Percentiles rank a stretch among this genome's conserved stretches.
Conservation (phyloP, 1,140 invertebrate genomes). For the Brachionus angularis region DNA sequence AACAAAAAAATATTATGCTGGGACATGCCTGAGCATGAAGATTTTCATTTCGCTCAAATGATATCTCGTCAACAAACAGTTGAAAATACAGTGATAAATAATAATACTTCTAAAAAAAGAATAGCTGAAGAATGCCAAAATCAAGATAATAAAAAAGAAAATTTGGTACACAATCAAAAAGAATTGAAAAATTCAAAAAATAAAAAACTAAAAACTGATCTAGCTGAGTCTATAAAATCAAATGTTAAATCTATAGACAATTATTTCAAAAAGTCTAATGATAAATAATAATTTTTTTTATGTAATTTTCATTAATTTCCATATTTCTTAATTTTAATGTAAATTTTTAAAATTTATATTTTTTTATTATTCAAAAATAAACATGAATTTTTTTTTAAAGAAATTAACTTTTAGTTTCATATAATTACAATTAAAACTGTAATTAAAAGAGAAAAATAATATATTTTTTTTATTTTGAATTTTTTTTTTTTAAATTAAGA, state of each 20-base stretch:
- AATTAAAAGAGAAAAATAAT: no score
- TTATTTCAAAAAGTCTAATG: constrained; percentile 24
- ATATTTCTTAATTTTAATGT: not conserved
- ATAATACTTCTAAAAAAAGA: no score
- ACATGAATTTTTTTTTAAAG: no score
- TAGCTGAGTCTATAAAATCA: not conserved
- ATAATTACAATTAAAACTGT: no score
- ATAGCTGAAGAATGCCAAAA: not conserved
- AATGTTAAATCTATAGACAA: not conserved
- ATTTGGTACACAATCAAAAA: not conserved
- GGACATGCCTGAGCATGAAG: constrained; percentile 58
- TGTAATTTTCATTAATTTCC: not conserved
- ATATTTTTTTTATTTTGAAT: not conserved
- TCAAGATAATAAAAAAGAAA: not conserved
- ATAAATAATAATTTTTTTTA: not conserved
- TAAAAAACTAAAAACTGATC: constrained; percentile 31
- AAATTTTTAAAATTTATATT: no score
- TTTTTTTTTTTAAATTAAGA: not conserved
- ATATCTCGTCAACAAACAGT: not conserved
- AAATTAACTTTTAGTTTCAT: no score
- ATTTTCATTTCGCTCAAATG: constrained; percentile 56
- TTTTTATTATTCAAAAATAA: no score
- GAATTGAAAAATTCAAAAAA: no score
- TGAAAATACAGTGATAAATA: not conserved
- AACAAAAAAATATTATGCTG: constrained; percentile 50